These are phyloP conservation scores for Moxostoma hubbsi DNA, from an alignment of 2,797 vertebrate species.

Conservation along the genomic window DNA sequence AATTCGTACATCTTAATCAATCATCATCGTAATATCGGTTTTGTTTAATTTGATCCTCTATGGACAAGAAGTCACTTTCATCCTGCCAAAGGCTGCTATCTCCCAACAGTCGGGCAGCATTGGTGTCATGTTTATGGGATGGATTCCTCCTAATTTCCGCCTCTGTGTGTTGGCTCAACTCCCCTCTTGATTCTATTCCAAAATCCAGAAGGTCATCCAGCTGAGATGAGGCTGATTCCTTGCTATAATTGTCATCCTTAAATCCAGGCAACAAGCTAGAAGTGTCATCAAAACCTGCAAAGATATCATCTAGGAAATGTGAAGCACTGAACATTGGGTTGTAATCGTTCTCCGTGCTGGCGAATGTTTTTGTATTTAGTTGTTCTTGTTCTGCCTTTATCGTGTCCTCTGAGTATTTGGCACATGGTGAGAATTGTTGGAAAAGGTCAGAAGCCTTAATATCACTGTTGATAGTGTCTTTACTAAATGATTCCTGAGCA, in stretches of 20 bases:
- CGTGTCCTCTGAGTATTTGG: slow-evolving; percentile 70
- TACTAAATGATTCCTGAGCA: slow-evolving; percentile 51
- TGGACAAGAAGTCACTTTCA: slow-evolving; percentile 69
- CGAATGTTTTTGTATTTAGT: slow-evolving; percentile 53
- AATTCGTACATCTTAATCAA: slow-evolving; percentile 40
- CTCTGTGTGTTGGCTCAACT: slow-evolving; percentile 30
- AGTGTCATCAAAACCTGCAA: slow-evolving; percentile 71
- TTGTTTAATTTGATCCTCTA: slow-evolving; percentile 85
- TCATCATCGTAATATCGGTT: slow-evolving; percentile 81
- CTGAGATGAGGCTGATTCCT: slow-evolving; percentile 56
- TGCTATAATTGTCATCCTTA: slow-evolving; percentile 63
- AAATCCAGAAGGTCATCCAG: slow-evolving; percentile 79
- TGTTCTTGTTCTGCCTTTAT: background rate
- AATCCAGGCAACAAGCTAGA: slow-evolving; percentile 69
- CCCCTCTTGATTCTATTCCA: slow-evolving; percentile 61
- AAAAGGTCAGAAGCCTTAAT: slow-evolving; percentile 69
- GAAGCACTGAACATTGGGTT: slow-evolving; percentile 65
- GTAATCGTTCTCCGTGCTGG: slow-evolving; percentile 55
- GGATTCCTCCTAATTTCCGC: slow-evolving; percentile 36
- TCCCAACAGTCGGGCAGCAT: slow-evolving; percentile 37
- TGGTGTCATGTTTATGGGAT: slow-evolving; percentile 53
- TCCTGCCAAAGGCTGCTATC: slow-evolving; percentile 59
- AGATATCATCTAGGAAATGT: slow-evolving; percentile 78
- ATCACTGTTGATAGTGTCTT: slow-evolving; percentile 46
- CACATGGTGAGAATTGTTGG: slow-evolving; percentile 68